Evolutionary conservation across 2,113 vertebrate species (phyloP), one percentile per base, ranked within the genome.

Genomic region (Gasterosteus aculeatus): DNA sequence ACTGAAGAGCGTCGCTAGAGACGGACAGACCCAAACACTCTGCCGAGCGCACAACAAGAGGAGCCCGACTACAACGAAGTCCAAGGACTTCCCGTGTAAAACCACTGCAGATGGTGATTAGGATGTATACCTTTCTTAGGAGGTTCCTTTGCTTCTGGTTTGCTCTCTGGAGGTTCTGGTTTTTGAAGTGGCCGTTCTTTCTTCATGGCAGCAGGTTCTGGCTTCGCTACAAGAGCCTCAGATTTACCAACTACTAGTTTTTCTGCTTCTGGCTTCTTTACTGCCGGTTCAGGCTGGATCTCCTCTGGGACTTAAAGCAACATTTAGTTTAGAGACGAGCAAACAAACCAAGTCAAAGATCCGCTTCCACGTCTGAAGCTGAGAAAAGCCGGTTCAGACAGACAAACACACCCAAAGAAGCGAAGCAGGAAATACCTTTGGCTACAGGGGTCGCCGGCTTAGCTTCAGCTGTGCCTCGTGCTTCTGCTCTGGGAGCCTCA

Each of bases 241-340:
- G 80, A 77, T 73, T 78, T 85, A 47, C 1, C 61, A 10, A 70
- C 71, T 35, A 70, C 76, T 58, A 77, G 70, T 65, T 85, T 79
- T 73, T 83, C 77, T 72, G 82, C 69, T 85, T 89, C 77, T 33
- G 70, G 80, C 33, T 63, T 74, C 35, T 29, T 58, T 6, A 75
- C 68, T 26, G 56, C 68, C 7, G 64, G 18, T 38, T 67, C 77
- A 62, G 82, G 82, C 73, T 87, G 78, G 46, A 56, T 53, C 72
- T 90, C 90, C 83, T 88, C 80, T 0, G 80, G 75, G 87, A 94
- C 96, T 97, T 97, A 85, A 95, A 96, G 94, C 65, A 85, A 92
- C 69, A 93, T 83, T 84, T 19, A 83, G 16, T 86, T 85, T 65
- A 84, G 71, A 73, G 69, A 33, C 0, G 2, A 78, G 31, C 5